Conservation (phyloP, 2,113 vertebrate species). For the Spermophilus dauricus region DNA sequence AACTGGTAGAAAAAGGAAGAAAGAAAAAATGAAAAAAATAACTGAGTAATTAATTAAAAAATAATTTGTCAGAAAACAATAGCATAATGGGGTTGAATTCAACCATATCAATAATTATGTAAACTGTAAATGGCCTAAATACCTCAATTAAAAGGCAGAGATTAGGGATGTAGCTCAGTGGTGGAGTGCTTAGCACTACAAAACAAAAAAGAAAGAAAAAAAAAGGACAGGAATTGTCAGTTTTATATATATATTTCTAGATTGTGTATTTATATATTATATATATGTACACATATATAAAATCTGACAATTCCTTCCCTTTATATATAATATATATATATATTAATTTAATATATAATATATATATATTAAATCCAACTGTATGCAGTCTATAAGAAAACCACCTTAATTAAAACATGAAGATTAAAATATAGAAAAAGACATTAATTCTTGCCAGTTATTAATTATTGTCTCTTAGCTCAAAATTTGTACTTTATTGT, state of each 20-base stretch:
- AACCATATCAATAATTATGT: not conserved
- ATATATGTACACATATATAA: not conserved
- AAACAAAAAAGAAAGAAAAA: not conserved
- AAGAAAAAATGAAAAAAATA: not conserved
- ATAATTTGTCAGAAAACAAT: not conserved
- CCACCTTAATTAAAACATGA: not conserved
- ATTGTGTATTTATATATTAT: not conserved
- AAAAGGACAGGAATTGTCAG: not conserved
- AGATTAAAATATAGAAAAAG: not conserved
- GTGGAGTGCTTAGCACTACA: not conserved
- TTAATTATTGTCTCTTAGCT: not conserved
- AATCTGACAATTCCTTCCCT: too few species aligned
- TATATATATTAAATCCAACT: not conserved
- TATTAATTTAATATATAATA: not conserved
- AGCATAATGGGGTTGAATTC: not conserved
- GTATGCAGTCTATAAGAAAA: not conserved
- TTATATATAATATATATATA: not conserved
- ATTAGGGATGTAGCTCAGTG: not conserved
- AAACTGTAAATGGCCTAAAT: not conserved
- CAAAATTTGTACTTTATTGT: not conserved
- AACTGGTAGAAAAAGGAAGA: not conserved
- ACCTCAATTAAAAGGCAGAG: not conserved
- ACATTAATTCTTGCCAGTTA: not conserved
- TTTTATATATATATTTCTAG: not conserved
- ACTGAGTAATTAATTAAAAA: not conserved